Evolutionary conservation across 2,888 invertebrate genomes (phyloP).

Genomic region (Amiota mariae): DNA sequence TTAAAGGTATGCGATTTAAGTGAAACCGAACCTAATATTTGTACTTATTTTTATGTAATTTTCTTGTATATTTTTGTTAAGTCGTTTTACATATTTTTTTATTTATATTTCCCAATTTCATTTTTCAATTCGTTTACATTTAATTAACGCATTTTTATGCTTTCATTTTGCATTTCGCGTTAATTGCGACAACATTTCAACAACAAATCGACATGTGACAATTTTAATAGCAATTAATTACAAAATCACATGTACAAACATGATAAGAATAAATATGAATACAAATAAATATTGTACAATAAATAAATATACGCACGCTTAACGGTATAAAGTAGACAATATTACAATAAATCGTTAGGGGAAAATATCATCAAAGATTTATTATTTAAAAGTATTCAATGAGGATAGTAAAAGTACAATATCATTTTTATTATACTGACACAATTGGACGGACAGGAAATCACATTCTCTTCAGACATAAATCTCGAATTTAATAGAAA

Average conservation of each 20-base stretch:
- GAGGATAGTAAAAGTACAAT: too few relatives aligned
- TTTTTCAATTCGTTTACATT: slow-evolving; percentile 20
- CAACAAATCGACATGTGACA: slow-evolving; percentile 29
- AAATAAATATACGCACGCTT: background rate
- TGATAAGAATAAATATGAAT: background rate
- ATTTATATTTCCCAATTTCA: slow-evolving; percentile 8
- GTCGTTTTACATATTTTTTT: background rate
- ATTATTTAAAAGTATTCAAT: too few relatives aligned
- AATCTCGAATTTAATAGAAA: too few relatives aligned
- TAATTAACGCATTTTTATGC: slow-evolving; percentile 14
- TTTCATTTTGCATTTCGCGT: background rate
- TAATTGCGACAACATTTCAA: slow-evolving; percentile 29
- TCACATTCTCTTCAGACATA: too few relatives aligned
- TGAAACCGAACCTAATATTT: too few relatives aligned
- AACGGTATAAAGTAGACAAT: too few relatives aligned
- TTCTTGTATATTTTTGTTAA: background rate
- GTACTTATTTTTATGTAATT: too few relatives aligned
- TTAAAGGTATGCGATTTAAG: too few relatives aligned
- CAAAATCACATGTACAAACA: background rate
- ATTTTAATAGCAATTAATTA: slow-evolving; percentile 30
- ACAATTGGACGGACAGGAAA: too few relatives aligned
- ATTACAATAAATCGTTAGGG: too few relatives aligned
- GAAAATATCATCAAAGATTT: too few relatives aligned
- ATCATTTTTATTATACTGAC: too few relatives aligned
- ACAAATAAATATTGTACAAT: background rate